These are phyloP conservation scores for Tetraneura akinire DNA, from an alignment of 1,140 invertebrate species.

Conservation along the genomic window DNA sequence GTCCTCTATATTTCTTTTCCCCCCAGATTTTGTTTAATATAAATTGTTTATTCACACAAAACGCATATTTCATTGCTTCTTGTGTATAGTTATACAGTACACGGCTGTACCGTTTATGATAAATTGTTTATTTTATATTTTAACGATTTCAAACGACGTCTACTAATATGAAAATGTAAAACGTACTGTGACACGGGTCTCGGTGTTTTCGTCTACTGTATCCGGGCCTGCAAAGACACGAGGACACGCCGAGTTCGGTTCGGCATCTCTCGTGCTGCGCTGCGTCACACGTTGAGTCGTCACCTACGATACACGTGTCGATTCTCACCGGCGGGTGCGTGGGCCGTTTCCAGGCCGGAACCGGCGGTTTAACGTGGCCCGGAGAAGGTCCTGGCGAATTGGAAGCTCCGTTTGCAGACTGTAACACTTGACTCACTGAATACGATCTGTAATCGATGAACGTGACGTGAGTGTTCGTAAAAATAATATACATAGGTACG, in stretches of 20 bases:
- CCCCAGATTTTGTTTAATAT: too few species aligned
- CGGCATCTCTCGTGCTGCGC: constrained; percentile 84
- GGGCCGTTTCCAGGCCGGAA: constrained; percentile 58
- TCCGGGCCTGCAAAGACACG: constrained; percentile 85
- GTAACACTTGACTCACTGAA: constrained; percentile 43
- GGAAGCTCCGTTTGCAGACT: background rate
- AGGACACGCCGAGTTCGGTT: constrained; percentile 86
- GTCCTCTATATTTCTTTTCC: too few species aligned
- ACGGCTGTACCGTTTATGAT: too few species aligned
- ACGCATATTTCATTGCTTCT: too few species aligned
- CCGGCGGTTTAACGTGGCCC: constrained; percentile 19
- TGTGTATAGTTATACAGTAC: too few species aligned
- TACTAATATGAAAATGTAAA: too few species aligned
- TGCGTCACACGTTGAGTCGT: constrained; percentile 86
- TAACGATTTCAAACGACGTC: too few species aligned
- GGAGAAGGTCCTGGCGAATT: constrained; percentile 2
- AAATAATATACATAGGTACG: too few species aligned
- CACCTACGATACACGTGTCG: constrained; percentile 91
- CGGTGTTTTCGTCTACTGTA: constrained; percentile 77
- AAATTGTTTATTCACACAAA: too few species aligned
- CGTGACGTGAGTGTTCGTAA: too few species aligned
- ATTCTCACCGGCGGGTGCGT: constrained; percentile 74
- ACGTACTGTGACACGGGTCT: constrained; percentile 74
- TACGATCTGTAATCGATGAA: constrained; percentile 52
- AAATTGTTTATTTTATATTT: too few species aligned